phyloP scores from a whole-genome alignment of 2,888 invertebrate genomes.

The Conomelus anceps region DNA sequence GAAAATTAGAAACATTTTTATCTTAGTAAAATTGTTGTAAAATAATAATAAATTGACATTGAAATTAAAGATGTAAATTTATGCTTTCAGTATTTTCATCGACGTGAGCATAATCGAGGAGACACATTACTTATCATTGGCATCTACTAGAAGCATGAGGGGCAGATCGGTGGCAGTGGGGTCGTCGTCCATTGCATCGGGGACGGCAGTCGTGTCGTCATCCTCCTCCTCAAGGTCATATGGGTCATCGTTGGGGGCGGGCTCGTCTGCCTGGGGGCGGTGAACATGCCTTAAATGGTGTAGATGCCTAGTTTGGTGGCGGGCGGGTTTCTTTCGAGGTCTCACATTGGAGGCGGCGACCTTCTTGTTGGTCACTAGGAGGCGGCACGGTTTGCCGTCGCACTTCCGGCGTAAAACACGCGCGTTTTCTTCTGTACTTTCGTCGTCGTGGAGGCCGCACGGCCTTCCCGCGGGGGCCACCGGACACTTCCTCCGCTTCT shows the following conservation, averaged over 20 bases:
- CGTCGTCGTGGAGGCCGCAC: slow-evolving; percentile 29
- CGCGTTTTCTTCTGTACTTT: slow-evolving; percentile 39
- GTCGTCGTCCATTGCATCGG: background rate
- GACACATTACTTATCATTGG: too few relatives aligned
- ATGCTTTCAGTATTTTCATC: too few relatives aligned
- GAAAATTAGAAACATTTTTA: too few relatives aligned
- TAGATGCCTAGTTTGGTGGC: background rate
- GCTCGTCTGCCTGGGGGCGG: background rate
- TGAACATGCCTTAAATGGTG: slow-evolving; percentile 5
- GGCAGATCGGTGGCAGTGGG: background rate
- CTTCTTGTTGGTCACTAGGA: background rate
- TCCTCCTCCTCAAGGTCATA: background rate
- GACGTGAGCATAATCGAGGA: too few relatives aligned
- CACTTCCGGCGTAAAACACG: slow-evolving; percentile 40
- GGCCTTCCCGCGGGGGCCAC: slow-evolving; percentile 33
- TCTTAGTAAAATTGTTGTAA: too few relatives aligned
- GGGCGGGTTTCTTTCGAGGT: background rate
- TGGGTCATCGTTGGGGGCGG: background rate
- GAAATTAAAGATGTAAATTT: too few relatives aligned
- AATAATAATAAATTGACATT: too few relatives aligned
- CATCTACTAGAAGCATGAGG: background rate
- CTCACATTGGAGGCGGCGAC: background rate
- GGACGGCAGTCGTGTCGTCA: background rate
- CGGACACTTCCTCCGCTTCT: slow-evolving; percentile 45
- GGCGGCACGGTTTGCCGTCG: background rate